Base-by-base conservation (phyloP, 2,797 vertebrate species). In the Pitangus sulphuratus region DNA sequence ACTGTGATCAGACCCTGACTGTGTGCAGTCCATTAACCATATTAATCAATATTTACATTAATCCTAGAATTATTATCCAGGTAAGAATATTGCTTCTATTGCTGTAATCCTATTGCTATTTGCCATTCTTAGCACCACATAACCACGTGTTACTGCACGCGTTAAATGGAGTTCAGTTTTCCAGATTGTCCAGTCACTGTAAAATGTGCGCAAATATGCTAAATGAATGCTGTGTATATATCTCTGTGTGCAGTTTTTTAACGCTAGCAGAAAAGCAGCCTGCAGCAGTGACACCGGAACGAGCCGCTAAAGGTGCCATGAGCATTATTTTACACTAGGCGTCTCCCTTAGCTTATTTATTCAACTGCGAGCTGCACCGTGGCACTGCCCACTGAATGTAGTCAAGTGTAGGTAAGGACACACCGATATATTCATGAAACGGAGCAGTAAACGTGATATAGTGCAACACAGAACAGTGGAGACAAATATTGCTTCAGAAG, bases 211-310 rank as follows among this genome's bases (percentile, higher is more conserved):
- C 51, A 61, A 64, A 31, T 16, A 17, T 2, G 28, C 45, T 6
- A 56, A 35, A 37, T 2, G 33, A 45, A 15, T 6, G 42, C 17
- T 33, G 22, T 0, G 1, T 9, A 3, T 9, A 3, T 47, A 28
- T 13, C n/a, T 22, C 25, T 14, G 31, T 1, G 4, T 6, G 31
- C 9, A 50, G 30, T 54, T 54, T 44, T 47, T 12, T 24, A 22
- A 15, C 0, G 6, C 20, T 1, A 1, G 28, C 4, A 61, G 78
- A 28, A 60, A 45, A n/a, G 68, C 5, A 13, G 40, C 37, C 5
- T 3, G 2, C 14, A 16, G 57, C 58, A 8, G 5, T 0, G n/a
- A 5, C 0, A 2, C 25, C 1, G 7, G 40, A 12, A 15, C 0
- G 31, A n/a, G 78, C 60, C 26, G 81, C 84, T 28, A 3, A 12